phyloP scores from a whole-genome alignment of 2,888 invertebrate species.

The Melikaiella ostensackeni region DNA sequence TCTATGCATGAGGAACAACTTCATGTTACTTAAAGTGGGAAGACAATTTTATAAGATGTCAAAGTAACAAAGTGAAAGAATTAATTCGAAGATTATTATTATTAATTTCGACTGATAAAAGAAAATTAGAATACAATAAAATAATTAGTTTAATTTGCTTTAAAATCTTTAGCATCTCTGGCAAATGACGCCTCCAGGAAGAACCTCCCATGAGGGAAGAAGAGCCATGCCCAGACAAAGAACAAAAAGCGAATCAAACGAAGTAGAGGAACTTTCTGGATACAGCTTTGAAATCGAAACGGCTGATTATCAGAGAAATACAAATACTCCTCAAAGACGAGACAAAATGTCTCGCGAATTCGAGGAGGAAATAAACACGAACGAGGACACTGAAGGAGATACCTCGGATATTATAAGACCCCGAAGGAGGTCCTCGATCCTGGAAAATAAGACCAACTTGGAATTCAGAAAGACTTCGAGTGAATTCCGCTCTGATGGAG shows the following conservation, averaged over 20 bases:
- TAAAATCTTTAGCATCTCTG: too few species aligned
- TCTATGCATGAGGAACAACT: too few species aligned
- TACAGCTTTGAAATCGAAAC: slow-evolving; percentile 45
- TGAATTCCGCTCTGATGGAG: slow-evolving; percentile 44
- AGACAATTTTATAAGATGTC: too few species aligned
- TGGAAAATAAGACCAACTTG: slow-evolving; percentile 43
- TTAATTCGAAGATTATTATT: too few species aligned
- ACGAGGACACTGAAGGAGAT: slow-evolving; percentile 47
- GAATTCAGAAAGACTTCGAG: slow-evolving; percentile 43
- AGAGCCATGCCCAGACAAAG: slow-evolving; percentile 20
- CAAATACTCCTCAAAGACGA: slow-evolving; percentile 39
- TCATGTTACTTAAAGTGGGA: too few species aligned
- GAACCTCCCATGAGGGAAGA: slow-evolving; percentile 34
- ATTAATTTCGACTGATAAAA: too few species aligned
- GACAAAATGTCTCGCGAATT: slow-evolving; percentile 39
- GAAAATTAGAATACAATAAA: too few species aligned
- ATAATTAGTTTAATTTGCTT: too few species aligned
- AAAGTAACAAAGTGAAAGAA: too few species aligned
- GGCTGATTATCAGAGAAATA: slow-evolving; percentile 40
- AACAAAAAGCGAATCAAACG: slow-evolving; percentile 34
- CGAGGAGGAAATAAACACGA: slow-evolving; percentile 33
- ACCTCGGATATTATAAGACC: slow-evolving; percentile 45
- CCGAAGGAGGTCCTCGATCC: slow-evolving; percentile 39
- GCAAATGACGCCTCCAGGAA: slow-evolving; percentile 44
- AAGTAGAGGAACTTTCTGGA: slow-evolving; percentile 42